Evolutionary conservation across 2,888 invertebrate species (phyloP), one percentile per base, ranked within the genome.

Genomic region (Meiosimyza platycephala): DNA sequence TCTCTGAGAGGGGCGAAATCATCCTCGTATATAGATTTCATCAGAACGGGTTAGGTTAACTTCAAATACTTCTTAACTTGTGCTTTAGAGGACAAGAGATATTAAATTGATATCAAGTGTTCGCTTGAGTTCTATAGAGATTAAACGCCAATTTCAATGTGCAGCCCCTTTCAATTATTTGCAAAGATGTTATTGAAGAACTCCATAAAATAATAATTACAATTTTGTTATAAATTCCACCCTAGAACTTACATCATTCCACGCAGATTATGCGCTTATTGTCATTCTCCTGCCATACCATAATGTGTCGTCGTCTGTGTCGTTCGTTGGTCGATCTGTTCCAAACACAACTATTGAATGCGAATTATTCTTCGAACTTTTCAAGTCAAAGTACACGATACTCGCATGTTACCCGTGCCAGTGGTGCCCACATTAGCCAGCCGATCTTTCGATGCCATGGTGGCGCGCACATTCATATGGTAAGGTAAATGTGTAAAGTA

Each of bases 351-450:
- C 54, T 40, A 40, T 40, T 55, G 70, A 63, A 70, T 70, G 70
- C 62, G 70, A 70, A 70, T 70, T 70, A 63, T 70, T 63, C 70
- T 63, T 22, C 70, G 48, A 70, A 63, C 69, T 54, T 51, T 63
- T 70, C 63, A 47, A 62, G 70, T 70, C 70, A 63, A 70, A 70
- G 70, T 70, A 70, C 70, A 70, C 40, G 18, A 40, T 40, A 40
- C 40, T 40, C 40, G 40, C 40, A 40, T 57, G 62, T 40, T 13
- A 40, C 47, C 68, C 68, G 65, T 65, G 22, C 51, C 15, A 18
- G 57, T 57, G 12, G 64, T 64, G 62, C 69, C 69, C 69, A 69
- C 69, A 69, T 69, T 47, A 62, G 60, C 47, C 63, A 62, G 60
- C 47, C 63, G 68, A 47, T 55, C 54, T 55, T 47, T 54, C 66